Percentiles rank a stretch among this genome's conserved stretches.
Conservation (phyloP, 2,888 invertebrate species). For the Cordylochernes scorpioides region DNA sequence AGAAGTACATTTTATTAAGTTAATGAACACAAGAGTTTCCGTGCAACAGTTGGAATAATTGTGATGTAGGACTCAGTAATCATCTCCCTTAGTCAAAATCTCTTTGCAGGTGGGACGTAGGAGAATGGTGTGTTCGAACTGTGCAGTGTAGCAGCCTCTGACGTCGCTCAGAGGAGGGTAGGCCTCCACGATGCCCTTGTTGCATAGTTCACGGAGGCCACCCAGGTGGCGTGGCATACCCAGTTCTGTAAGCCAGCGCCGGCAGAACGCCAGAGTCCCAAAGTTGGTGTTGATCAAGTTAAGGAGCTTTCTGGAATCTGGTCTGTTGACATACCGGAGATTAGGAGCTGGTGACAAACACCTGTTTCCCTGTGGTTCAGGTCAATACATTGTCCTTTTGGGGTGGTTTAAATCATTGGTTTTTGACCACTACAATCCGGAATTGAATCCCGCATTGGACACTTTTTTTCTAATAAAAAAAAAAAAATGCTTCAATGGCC, state of each 20-base stretch:
- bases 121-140: conserved; percentile 94
- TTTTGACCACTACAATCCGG: no score
- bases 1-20: no score
- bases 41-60: no score
- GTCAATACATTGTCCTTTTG: no score
- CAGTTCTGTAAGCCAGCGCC: conserved; percentile 87
- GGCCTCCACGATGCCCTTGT: conserved; percentile 80
- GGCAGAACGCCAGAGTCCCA: conserved; percentile 88
- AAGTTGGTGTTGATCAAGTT: conserved; percentile 86
- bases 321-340: conserved; percentile 32
- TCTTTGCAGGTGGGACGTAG: conserved; percentile 94
- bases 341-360: no score
- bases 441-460: no score
- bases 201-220: conserved; percentile 90
- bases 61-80: no score
- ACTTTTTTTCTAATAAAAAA: no score
- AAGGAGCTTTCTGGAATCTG: conserved; percentile 69
- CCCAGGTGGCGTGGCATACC: conserved; percentile 92
- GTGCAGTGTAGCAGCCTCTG: conserved; percentile 92
- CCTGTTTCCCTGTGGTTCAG: no score
- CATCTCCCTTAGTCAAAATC: conserved; percentile 79
- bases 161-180: conserved; percentile 93
- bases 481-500: no score
- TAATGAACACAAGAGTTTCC: no score
- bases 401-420: no score